Base-by-base conservation (phyloP, 2,888 invertebrate species). In the Phalera bucephala region DNA sequence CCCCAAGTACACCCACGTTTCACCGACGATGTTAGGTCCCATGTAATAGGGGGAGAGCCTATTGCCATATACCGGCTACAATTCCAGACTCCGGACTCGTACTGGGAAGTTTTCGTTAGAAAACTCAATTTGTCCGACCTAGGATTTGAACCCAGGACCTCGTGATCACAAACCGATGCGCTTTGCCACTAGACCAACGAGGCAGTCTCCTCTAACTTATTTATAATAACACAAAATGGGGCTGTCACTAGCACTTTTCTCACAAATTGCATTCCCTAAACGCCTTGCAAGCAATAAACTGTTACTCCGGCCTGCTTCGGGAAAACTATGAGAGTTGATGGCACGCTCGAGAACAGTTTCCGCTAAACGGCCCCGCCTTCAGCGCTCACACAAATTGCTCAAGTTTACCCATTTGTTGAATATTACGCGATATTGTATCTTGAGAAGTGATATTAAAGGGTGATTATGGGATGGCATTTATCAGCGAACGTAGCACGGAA, bases 301-400 rank as follows among this genome's bases (percentile, higher is more conserved):
- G 25, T 12, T 2, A 2, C 10, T 12, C 12, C 25, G 12, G 11
- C 8, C 7, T 12, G 23, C 11, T 23, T 2, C 12, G 8, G 25
- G 12, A 13, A 23, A 23, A 25, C 25, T 25, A 25, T 25, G 11
- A 25, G 8, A 11, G 25, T 12, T 25, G 25, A 25, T 25, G 25
- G 12, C 2, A 2, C 25, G 12, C 3, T 12, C 5, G 25, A 25
- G 25, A 2, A 8, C 25, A 1, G 8, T 25, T 25, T 17, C 25
- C 11, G 12, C 25, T 25, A 25, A 25, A 25, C 25, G 12, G 12
- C 22, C 25, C 12, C 8, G 7, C 12, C 8, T 1, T 8, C 22
- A 25, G 8, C 25, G 25, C 12, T 25, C 25, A 25, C 25, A 25
- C 25, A 25, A 25, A 25, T 25, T 25, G 25, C 25, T 11, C 12